Evolutionary conservation across 1,140 invertebrate genomes (phyloP).

Genomic region (Drosophila quadrilineata): DNA sequence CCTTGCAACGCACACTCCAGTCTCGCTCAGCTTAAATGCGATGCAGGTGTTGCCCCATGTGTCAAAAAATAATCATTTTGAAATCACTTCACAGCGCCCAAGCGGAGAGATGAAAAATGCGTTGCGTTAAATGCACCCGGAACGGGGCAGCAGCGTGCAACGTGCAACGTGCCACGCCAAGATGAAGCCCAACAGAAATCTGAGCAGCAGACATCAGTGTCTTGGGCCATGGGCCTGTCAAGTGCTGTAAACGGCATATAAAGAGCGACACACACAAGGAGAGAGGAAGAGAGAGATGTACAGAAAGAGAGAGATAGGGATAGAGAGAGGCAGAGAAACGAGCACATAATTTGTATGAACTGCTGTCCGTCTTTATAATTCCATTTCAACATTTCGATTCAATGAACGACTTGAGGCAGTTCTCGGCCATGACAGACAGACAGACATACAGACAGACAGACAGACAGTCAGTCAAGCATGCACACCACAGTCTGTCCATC

Average conservation of each 20-base stretch:
- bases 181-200: too few species aligned
- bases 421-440: slow-evolving; percentile 28
- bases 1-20: too few species aligned
- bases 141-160: too few species aligned
- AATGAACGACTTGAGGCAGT: slow-evolving; percentile 52
- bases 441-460: slow-evolving; percentile 19
- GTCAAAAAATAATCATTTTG: slow-evolving; percentile 77
- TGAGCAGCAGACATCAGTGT: too few species aligned
- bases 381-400: slow-evolving; percentile 64
- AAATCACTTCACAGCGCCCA: slow-evolving; percentile 63
- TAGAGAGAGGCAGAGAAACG: neutral
- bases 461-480: neutral
- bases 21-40: slow-evolving; percentile 62
- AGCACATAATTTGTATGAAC: slow-evolving; percentile 22
- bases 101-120: slow-evolving; percentile 63
- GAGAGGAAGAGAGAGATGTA: too few species aligned
- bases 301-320: too few species aligned
- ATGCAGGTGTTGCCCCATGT: slow-evolving; percentile 74
- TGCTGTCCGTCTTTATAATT: slow-evolving; percentile 56
- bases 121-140: slow-evolving; percentile 47
- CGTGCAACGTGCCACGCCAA: slow-evolving; percentile 3
- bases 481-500: neutral
- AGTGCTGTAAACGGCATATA: slow-evolving; percentile 36
- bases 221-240: slow-evolving; percentile 30
- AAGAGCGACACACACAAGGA: too few species aligned